phyloP scores from a whole-genome alignment of 2,797 vertebrate species.

The Sebastes miniatus region DNA sequence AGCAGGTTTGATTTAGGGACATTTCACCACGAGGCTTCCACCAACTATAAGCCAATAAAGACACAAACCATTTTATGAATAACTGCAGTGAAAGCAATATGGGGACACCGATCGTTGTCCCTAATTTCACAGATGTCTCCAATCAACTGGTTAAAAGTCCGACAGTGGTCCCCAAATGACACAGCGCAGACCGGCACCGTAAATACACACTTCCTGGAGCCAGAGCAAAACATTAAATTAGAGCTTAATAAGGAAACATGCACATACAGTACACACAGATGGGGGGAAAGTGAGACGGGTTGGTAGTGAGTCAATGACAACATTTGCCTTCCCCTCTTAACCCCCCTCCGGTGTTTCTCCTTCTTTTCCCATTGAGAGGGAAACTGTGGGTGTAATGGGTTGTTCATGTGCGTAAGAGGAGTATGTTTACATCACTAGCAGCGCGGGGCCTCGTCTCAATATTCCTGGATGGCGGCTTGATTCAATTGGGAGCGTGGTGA shows the following conservation, averaged over 20 bases:
- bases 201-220: slow-evolving; percentile 43
- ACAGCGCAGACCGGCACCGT: slow-evolving; percentile 7
- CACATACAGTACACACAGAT: slow-evolving; percentile 20
- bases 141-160: slow-evolving; percentile 36
- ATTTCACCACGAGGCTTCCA: slow-evolving; percentile 12
- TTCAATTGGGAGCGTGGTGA: slow-evolving; percentile 45
- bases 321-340: slow-evolving; percentile 56
- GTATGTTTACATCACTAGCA: slow-evolving; percentile 63
- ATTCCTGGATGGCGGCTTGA: slow-evolving; percentile 62
- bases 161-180: slow-evolving; percentile 21
- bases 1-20: slow-evolving; percentile 7
- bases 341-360: slow-evolving; percentile 13
- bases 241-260: slow-evolving; percentile 43
- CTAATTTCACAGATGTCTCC: slow-evolving; percentile 37
- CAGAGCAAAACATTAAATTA: slow-evolving; percentile 42
- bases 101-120: slow-evolving; percentile 6
- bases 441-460: slow-evolving; percentile 38
- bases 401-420: slow-evolving; percentile 68
- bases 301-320: slow-evolving; percentile 65
- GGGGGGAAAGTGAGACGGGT: slow-evolving; percentile 36
- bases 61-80: background rate
- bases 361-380: slow-evolving; percentile 52
- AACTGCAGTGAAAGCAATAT: slow-evolving; percentile 45
- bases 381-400: slow-evolving; percentile 69
- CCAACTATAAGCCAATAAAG: background rate